Percentiles rank a stretch among this genome's conserved stretches.
Conservation (phyloP, 2,113 vertebrate genomes). For the Oreochromis niloticus region DNA sequence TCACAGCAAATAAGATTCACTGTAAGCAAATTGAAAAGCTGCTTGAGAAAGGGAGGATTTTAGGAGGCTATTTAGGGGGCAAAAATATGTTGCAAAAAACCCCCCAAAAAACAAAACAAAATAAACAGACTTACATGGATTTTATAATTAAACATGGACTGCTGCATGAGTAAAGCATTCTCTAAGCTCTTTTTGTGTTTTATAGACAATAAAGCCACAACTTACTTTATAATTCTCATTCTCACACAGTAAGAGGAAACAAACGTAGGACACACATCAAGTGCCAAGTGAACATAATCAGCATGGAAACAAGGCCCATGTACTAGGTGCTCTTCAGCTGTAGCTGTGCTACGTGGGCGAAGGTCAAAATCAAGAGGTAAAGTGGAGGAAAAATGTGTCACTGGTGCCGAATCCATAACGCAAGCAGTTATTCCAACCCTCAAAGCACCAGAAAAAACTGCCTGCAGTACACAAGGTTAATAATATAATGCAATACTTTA, state of each 20-base stretch:
- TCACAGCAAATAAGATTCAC: conserved; percentile 12
- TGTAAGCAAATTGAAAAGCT: not conserved
- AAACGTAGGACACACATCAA: not conserved
- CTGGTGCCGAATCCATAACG: not conserved
- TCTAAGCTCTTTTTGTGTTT: not conserved
- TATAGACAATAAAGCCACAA: not conserved
- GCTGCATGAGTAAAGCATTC: not conserved
- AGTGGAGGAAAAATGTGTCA: conserved; percentile 1
- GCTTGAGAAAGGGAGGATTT: not conserved
- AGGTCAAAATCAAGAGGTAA: conserved; percentile 9
- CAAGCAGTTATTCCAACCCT: not conserved
- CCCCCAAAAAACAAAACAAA: not conserved
- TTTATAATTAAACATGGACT: not conserved
- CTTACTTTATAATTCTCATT: not conserved
- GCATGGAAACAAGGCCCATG: not conserved
- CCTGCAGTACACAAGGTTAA: not conserved
- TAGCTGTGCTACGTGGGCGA: not conserved
- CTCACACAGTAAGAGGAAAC: not conserved
- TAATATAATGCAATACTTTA: not conserved
- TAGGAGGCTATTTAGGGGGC: not conserved
- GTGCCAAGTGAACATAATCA: not conserved
- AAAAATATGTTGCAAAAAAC: not conserved
- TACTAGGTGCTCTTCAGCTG: not conserved
- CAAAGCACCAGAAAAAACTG: not conserved
- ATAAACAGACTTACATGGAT: not conserved